A percentile compares a stretch with the other conserved stretches of the same genome.
phyloP scores from a whole-genome alignment of 2,113 vertebrate genomes.

The Pelodiscus sinensis region DNA sequence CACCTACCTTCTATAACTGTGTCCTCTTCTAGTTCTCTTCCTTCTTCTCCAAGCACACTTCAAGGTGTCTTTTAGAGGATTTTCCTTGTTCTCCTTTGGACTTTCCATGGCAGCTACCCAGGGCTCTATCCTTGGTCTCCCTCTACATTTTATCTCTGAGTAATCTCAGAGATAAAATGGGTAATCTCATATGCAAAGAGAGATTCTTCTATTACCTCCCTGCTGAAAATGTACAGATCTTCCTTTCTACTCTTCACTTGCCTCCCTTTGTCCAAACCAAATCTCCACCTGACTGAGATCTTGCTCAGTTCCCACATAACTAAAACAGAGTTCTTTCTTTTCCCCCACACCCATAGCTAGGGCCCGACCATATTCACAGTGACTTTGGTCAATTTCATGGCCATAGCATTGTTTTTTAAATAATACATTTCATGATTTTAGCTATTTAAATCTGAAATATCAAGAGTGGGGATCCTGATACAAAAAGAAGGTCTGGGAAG shows the following conservation, averaged over 20 bases:
- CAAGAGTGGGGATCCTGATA: too few relatives aligned
- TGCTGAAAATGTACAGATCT: background rate
- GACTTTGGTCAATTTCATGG: too few relatives aligned
- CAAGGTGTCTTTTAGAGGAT: background rate
- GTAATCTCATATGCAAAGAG: too few relatives aligned
- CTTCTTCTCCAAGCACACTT: background rate
- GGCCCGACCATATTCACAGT: too few relatives aligned
- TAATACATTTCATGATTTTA: too few relatives aligned
- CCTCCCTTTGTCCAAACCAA: background rate
- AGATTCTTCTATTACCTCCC: conserved; percentile 1
- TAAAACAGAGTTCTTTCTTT: too few relatives aligned
- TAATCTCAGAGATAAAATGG: conserved; percentile 10
- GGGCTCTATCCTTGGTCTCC: background rate
- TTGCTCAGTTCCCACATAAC: too few relatives aligned
- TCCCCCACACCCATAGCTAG: too few relatives aligned
- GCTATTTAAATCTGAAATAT: too few relatives aligned
- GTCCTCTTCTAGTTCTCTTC: background rate
- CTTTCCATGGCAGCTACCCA: background rate
- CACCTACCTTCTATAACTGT: background rate
- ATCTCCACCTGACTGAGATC: too few relatives aligned
- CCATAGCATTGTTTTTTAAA: too few relatives aligned
- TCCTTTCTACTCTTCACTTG: background rate
- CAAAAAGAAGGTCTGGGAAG: too few relatives aligned
- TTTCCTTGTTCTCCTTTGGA: background rate
- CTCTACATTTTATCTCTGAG: background rate